phyloP scores from a whole-genome alignment of 2,113 vertebrate species.

The Nyctereutes procyonoides region DNA sequence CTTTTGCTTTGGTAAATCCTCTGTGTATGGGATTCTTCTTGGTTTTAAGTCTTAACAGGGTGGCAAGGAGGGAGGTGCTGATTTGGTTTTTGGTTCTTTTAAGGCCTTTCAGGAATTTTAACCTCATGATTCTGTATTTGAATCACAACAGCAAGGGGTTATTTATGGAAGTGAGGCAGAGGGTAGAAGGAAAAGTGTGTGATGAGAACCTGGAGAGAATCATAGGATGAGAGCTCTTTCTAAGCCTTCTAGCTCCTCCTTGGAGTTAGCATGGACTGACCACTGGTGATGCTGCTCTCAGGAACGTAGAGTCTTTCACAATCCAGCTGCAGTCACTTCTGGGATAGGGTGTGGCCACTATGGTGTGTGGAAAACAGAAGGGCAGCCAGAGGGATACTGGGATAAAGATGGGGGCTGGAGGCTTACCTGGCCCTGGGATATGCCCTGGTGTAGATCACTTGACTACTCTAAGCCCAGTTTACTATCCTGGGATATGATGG shows the following conservation, averaged over 20 bases:
- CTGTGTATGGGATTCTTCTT: background rate
- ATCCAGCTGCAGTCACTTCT: background rate
- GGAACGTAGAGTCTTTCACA: background rate
- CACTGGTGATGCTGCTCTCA: background rate
- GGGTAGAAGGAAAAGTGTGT: background rate
- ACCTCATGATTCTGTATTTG: background rate
- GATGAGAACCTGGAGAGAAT: background rate
- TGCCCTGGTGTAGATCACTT: no score
- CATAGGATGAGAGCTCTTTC: background rate
- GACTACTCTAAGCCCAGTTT: background rate
- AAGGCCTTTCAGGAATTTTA: background rate
- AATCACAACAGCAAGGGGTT: background rate
- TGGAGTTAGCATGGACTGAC: background rate
- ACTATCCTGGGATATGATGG: background rate
- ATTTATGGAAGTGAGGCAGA: background rate
- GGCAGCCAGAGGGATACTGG: background rate
- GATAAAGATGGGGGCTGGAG: background rate
- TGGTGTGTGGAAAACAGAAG: background rate
- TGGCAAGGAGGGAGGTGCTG: background rate
- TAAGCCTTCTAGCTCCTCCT: background rate
- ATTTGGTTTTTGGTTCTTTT: background rate
- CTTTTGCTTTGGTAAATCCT: background rate
- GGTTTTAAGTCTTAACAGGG: background rate
- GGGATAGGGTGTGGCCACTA: background rate
- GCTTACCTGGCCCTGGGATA: background rate